Percentiles rank a stretch among this genome's conserved stretches.
phyloP scores from a whole-genome alignment of 1,140 invertebrate species.

The Drosophila ohnishii region DNA sequence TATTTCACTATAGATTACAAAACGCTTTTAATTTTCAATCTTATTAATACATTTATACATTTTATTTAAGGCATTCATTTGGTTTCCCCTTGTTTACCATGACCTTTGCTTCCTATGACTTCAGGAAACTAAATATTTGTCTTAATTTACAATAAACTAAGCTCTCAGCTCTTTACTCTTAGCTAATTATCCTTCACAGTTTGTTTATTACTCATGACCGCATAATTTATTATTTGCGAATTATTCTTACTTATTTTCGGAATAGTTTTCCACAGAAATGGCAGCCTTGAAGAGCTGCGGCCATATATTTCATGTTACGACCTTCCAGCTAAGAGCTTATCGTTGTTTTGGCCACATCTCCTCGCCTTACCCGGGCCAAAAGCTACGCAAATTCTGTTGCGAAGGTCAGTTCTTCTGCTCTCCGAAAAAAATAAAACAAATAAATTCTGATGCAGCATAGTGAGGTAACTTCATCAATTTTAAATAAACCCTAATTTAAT shows the following conservation, averaged over 20 bases:
- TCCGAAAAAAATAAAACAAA: neutral
- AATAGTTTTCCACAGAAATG: neutral
- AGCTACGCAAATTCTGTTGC: slow-evolving; percentile 39
- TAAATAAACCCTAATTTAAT: slow-evolving; percentile 49
- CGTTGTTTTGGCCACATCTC: slow-evolving; percentile 29
- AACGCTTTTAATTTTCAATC: too few species aligned
- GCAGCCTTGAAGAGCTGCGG: slow-evolving; percentile 1
- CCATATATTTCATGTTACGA: slow-evolving; percentile 12
- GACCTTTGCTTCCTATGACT: neutral
- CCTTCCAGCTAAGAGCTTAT: slow-evolving; percentile 23
- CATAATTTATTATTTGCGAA: slow-evolving; percentile 10
- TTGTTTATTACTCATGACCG: neutral
- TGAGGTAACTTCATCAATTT: slow-evolving; percentile 4
- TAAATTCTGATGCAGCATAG: neutral
- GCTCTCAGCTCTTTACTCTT: neutral
- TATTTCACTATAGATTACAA: neutral
- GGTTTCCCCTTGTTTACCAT: neutral
- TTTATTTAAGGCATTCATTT: neutral
- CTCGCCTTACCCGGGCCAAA: slow-evolving; percentile 14
- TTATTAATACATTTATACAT: too few species aligned
- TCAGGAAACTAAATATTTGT: slow-evolving; percentile 1
- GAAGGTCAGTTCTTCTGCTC: slow-evolving; percentile 45
- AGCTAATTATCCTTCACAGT: slow-evolving; percentile 1
- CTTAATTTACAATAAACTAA: neutral
- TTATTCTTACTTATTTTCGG: neutral